Evolutionary conservation across 2,797 vertebrate species (phyloP), one percentile per base, ranked within the genome.

Genomic region (Corythornis leucogaster): DNA sequence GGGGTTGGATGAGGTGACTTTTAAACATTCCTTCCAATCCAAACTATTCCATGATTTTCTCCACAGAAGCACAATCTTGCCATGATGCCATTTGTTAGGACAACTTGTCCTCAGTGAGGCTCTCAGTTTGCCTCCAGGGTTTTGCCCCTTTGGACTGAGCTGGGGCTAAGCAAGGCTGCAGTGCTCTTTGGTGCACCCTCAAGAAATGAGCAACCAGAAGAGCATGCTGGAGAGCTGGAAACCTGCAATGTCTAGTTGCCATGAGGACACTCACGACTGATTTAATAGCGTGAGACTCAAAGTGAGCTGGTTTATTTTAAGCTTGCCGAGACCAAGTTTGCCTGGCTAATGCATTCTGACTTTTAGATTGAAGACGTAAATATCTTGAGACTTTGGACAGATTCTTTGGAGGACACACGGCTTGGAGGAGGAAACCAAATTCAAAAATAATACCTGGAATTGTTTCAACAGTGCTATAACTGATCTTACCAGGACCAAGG

Each of bases 391-490:
- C 94, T 94, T 92, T 80, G 86, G 94, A 90, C 90, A 93, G 91
- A 92, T 95, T 77, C 91, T 93, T 91, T 95, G 94, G 90, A 94
- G 95, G 95, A 92, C 93, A 88, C 92, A 88, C 15, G 16, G 85
- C 81, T 93, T 88, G 91, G 77, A 91, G 69, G 84, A 94, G 86
- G 90, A 92, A 94, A 92, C 91, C 89, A 93, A 86, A 66, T 51
- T 93, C 90, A 83, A 91, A 96, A 94, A 94, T 94, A 96, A 93
- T 82, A 90, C 91, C 93, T 96, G 95, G 94, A 96, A 85, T 92
- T 87, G 81, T 94, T 96, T 96, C 93, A 94, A 50, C 40, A 88
- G 50, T 10, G 48, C 94, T 87, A 95, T 92, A 96, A 92, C 78
- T 85, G 85, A 87, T 92, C 88, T 69, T 85, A 89, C 64, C 74